phyloP scores from a whole-genome alignment of 2,888 invertebrate genomes.

The Neoascia interrupta region DNA sequence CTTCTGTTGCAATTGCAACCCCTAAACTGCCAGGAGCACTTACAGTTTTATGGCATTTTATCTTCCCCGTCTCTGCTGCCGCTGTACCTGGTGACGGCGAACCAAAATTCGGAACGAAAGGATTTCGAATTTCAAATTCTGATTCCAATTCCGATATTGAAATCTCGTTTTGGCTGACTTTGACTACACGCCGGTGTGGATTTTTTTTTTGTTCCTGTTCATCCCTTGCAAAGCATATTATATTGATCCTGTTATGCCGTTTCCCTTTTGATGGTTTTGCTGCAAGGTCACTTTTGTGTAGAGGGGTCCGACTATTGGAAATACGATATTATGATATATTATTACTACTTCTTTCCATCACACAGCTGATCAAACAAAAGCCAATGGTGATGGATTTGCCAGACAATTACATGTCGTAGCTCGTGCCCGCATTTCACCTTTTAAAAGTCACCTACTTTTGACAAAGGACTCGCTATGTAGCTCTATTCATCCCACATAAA shows the following conservation, averaged over 20 bases:
- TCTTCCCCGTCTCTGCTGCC: conserved; percentile 8
- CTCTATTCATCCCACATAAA: not conserved
- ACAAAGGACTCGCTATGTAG: not conserved
- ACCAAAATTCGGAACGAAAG: conserved; percentile 59
- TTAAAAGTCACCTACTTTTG: conserved; percentile 37
- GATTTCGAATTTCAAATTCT: conserved; percentile 42
- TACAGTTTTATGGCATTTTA: conserved; percentile 47
- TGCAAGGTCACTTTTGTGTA: conserved; percentile 7
- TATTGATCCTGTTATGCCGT: conserved; percentile 62
- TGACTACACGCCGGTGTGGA: not conserved
- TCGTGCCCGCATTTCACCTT: conserved; percentile 68
- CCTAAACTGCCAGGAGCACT: conserved; percentile 45
- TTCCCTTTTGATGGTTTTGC: conserved; percentile 58
- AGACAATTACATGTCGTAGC: conserved; percentile 33
- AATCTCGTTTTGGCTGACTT: conserved; percentile 46
- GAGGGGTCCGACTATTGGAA: conserved; percentile 40
- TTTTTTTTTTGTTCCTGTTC: conserved; percentile 4
- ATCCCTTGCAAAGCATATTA: conserved; percentile 9
- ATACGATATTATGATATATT: conserved; percentile 58
- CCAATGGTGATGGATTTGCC: conserved; percentile 55
- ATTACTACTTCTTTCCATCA: conserved; percentile 32
- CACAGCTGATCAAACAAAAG: conserved; percentile 65
- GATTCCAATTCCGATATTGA: conserved; percentile 56
- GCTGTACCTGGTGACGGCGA: conserved; percentile 39
- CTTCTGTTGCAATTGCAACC: conserved; percentile 32